Percentiles rank a stretch among this genome's conserved stretches.
Evolutionary conservation across 2,113 vertebrate species (phyloP).

Genomic region (Nipponia nippon): DNA sequence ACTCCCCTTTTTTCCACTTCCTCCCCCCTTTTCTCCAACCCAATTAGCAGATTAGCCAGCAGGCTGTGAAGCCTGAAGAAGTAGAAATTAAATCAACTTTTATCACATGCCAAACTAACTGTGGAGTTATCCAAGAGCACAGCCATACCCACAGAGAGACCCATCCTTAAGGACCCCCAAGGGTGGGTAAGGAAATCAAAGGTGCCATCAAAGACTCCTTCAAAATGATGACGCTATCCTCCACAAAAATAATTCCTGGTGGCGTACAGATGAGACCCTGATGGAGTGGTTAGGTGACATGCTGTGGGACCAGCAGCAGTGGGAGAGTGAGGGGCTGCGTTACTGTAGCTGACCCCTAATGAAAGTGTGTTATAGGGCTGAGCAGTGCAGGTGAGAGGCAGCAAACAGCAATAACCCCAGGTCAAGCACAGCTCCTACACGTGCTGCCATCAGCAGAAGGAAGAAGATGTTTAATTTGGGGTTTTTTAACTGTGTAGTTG

Average conservation of each 20-base stretch:
- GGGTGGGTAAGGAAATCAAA: neutral
- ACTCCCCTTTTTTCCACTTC: neutral
- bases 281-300: neutral
- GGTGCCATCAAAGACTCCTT: neutral
- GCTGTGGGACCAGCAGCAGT: neutral
- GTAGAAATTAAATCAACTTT: conserved; percentile 34
- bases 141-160: neutral
- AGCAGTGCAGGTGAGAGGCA: neutral
- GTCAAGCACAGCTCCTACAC: neutral
- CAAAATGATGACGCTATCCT: neutral
- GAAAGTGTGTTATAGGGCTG: rapidly evolving
- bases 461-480: neutral
- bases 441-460: neutral
- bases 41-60: conserved; percentile 49
- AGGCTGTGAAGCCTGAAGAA: conserved; percentile 16
- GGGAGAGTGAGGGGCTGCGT: neutral
- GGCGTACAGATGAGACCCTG: neutral
- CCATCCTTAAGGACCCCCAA: neutral
- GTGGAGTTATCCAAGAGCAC: neutral
- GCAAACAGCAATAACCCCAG: neutral
- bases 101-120: conserved; percentile 2
- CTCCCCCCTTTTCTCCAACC: neutral
- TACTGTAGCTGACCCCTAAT: rapidly evolving
- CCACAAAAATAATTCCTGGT: neutral
- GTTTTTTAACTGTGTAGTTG: rapidly evolving